Evolutionary conservation across 1,140 invertebrate genomes (phyloP).

Genomic region (Temnothorax curvispinosus): DNA sequence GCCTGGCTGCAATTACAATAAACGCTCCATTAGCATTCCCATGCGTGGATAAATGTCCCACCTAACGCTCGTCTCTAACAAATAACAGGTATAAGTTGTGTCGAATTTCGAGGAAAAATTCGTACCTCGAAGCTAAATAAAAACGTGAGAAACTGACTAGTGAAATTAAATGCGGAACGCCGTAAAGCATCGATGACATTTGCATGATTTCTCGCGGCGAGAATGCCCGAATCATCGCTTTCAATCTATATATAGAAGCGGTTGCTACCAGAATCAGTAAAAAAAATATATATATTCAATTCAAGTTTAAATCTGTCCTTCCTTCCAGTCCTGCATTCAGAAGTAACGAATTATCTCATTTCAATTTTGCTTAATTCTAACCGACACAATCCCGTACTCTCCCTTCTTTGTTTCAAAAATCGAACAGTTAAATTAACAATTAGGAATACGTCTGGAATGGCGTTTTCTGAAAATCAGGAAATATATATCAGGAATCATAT

Average conservation of each 20-base stretch:
- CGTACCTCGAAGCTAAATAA: background rate
- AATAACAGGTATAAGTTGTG: background rate
- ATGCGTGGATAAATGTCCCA: background rate
- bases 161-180: background rate
- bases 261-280: background rate
- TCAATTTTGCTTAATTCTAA: background rate
- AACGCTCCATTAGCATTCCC: slow-evolving; percentile 41
- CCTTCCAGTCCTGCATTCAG: background rate
- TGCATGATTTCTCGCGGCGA: background rate
- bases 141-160: background rate
- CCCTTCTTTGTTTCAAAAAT: background rate
- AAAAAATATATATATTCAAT: background rate
- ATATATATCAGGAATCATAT: background rate
- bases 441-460: background rate
- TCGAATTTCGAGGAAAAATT: background rate
- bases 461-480: background rate
- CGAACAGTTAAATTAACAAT: background rate
- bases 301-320: background rate
- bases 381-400: background rate
- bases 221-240: background rate
- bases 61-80: background rate
- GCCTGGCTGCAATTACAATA: slow-evolving; percentile 79
- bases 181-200: background rate
- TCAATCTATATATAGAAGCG: background rate
- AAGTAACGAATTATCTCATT: background rate